phyloP scores from a whole-genome alignment of 37 sponge, comb jelly and placozoan genomes.

The Cladorhizidae sp. region DNA sequence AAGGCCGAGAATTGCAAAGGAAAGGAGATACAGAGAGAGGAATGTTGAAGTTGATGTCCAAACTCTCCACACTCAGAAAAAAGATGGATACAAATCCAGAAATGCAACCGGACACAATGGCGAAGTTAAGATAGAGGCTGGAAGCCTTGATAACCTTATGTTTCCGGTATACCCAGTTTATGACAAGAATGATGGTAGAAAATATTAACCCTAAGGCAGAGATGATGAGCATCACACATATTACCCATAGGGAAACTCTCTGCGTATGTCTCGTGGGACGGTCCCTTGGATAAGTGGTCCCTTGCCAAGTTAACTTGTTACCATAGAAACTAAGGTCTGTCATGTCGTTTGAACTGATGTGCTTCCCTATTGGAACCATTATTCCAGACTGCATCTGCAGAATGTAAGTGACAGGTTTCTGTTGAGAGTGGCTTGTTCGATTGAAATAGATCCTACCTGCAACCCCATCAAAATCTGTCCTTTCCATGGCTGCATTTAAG shows the following conservation, averaged over 20 bases:
- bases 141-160: slow-evolving; percentile 48
- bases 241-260: neutral
- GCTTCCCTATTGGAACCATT: slow-evolving; percentile 27
- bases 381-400: slow-evolving; percentile 18
- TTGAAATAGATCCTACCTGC: slow-evolving; percentile 13
- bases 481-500: slow-evolving; percentile 10
- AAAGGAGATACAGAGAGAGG: neutral
- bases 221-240: slow-evolving; percentile 8
- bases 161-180: slow-evolving; percentile 11
- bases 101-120: slow-evolving; percentile 21
- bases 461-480: slow-evolving; percentile 9
- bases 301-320: slow-evolving; percentile 14
- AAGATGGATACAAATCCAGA: neutral
- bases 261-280: neutral
- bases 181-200: neutral
- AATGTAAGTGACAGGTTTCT: neutral
- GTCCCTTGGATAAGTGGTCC: slow-evolving; percentile 19
- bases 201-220: neutral
- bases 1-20: slow-evolving; percentile 19
- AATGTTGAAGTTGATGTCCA: neutral
- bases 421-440: neutral
- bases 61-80: neutral
- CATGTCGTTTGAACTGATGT: neutral
- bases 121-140: slow-evolving; percentile 39
- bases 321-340: neutral